Conservation (phyloP, 2,113 vertebrate species). For the Serilophus lunatus region DNA sequence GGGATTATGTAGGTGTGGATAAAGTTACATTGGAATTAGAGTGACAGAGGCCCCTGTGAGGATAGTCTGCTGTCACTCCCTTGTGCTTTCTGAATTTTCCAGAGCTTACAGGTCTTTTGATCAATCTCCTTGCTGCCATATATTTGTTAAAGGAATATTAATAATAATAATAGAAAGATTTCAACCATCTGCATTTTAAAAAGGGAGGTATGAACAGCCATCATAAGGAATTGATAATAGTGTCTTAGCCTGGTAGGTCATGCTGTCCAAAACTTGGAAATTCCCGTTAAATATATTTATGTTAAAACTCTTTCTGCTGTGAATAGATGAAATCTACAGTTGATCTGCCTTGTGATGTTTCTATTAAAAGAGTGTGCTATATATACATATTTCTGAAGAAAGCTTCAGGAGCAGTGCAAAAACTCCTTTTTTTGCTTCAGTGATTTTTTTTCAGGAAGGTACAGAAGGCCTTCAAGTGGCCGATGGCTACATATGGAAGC, state of each 20-base stretch:
- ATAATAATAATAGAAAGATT: background rate
- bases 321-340: background rate
- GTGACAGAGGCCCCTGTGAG: background rate
- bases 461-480: background rate
- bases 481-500: background rate
- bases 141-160: background rate
- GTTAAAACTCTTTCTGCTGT: background rate
- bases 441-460: background rate
- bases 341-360: background rate
- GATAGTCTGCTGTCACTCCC: background rate
- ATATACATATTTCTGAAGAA: background rate
- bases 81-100: background rate
- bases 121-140: background rate
- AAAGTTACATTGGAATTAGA: background rate
- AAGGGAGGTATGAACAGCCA: background rate
- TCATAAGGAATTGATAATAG: background rate
- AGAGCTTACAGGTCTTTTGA: background rate
- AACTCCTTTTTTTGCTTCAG: background rate
- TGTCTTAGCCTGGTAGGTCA: background rate
- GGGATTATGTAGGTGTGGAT: background rate
- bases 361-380: background rate
- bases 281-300: background rate
- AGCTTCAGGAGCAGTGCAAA: background rate
- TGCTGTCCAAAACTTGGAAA: background rate
- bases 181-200: background rate